Percentiles rank a stretch among this genome's conserved stretches.
These are phyloP conservation scores for Neodiprion lecontei DNA, from an alignment of 1,140 invertebrate species.

Conservation along the genomic window DNA sequence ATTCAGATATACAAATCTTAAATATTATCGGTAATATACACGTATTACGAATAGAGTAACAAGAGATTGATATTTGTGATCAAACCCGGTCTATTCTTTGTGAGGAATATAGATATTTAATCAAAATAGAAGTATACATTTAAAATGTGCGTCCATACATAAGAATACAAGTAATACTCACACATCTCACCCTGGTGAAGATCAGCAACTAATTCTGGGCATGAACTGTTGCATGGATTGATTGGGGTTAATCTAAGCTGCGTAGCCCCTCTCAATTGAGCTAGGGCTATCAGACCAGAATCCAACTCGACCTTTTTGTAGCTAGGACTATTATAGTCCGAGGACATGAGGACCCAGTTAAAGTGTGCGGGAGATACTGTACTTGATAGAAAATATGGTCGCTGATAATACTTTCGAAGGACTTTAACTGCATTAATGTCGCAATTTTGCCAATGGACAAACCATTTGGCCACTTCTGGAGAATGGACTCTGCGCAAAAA, in stretches of 20 bases:
- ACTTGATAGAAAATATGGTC: conserved; percentile 78
- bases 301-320: conserved; percentile 77
- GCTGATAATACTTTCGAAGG: conserved; percentile 71
- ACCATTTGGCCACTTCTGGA: conserved; percentile 75
- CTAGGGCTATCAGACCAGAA: conserved; percentile 74
- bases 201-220: conserved; percentile 69
- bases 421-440: conserved; percentile 78
- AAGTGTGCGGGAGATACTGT: conserved; percentile 78
- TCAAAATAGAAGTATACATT: no score
- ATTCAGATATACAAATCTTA: conserved; percentile 2
- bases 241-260: conserved; percentile 71
- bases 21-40: neutral
- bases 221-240: conserved; percentile 73
- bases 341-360: conserved; percentile 83
- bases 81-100: no score
- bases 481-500: conserved; percentile 71
- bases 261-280: conserved; percentile 75
- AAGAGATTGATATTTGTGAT: no score
- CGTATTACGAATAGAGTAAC: no score
- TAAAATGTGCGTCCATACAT: no score
- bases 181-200: conserved; percentile 74
- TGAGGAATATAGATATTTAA: no score
- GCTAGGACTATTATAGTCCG: conserved; percentile 75
- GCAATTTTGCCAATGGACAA: conserved; percentile 87
- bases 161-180: conserved; percentile 52